phyloP scores from a whole-genome alignment of 2,113 vertebrate genomes.

The Platichthys stellatus region DNA sequence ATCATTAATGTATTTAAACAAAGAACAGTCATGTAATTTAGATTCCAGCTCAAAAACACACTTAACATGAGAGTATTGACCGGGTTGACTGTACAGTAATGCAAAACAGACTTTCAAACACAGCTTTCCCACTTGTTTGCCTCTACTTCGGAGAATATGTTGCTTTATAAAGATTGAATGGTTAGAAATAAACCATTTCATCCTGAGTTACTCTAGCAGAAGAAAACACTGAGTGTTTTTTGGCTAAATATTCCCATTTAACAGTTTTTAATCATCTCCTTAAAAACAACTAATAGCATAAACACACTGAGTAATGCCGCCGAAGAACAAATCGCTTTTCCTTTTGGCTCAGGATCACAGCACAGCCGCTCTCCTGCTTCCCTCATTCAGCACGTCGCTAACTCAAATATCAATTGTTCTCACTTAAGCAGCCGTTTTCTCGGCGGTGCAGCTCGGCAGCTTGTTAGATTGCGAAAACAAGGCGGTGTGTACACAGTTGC shows the following conservation, averaged over 20 bases:
- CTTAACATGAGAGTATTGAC: too few species aligned
- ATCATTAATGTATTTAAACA: too few species aligned
- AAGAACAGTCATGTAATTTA: too few species aligned
- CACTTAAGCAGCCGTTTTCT: slow-evolving; percentile 44
- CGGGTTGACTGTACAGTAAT: neutral
- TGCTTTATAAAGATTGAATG: neutral
- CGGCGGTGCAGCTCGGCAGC: slow-evolving; percentile 23
- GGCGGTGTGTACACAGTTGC: slow-evolving; percentile 10
- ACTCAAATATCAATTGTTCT: slow-evolving; percentile 64
- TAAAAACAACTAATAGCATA: slow-evolving; percentile 14
- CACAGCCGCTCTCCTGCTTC: slow-evolving; percentile 29
- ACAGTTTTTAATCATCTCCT: slow-evolving; percentile 1
- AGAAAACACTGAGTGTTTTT: neutral
- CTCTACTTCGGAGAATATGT: neutral
- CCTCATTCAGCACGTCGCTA: slow-evolving; percentile 49
- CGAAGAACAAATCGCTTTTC: slow-evolving; percentile 20
- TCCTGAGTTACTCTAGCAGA: neutral
- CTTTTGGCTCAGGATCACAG: slow-evolving; percentile 28
- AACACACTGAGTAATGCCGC: slow-evolving; percentile 23
- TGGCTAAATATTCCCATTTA: slow-evolving; percentile 12
- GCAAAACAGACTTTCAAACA: neutral
- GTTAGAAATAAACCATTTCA: neutral
- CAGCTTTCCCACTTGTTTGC: neutral
- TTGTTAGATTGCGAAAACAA: slow-evolving; percentile 48
- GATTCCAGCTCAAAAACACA: too few species aligned